Percentiles rank a stretch among this genome's conserved stretches.
Conservation (phyloP, 2,797 vertebrate species). For the Huso huso region DNA sequence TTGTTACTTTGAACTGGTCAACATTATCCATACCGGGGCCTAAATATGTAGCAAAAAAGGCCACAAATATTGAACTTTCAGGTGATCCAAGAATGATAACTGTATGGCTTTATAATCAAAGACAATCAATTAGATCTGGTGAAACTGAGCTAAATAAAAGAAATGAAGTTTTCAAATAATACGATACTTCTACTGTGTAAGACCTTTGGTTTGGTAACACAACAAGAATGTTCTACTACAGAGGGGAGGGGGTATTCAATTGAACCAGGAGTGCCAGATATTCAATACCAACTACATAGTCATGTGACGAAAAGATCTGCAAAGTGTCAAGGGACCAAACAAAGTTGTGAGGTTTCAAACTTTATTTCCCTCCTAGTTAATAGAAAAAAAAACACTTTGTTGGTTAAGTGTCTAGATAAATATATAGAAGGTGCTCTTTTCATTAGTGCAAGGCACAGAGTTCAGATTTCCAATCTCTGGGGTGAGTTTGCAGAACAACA, state of each 20-base stretch:
- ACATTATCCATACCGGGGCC: no score
- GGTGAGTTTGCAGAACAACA: conserved; percentile 39
- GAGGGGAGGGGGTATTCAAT: conserved; percentile 16
- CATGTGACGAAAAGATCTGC: conserved; percentile 45
- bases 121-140: no score
- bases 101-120: no score
- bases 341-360: conserved; percentile 37
- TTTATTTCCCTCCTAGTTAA: conserved; percentile 50
- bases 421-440: conserved; percentile 70
- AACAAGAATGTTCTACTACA: conserved; percentile 31
- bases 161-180: no score
- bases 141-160: no score
- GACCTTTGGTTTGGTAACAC: conserved; percentile 32
- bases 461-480: conserved; percentile 55
- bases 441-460: conserved; percentile 50
- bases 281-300: conserved; percentile 35
- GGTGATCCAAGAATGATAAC: no score
- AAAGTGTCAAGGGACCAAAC: conserved; percentile 41
- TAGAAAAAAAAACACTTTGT: conserved; percentile 58
- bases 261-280: conserved; percentile 23
- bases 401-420: conserved; percentile 64
- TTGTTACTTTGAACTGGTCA: no score
- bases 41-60: no score
- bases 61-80: no score
- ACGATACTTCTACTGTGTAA: no score